Base-by-base conservation (phyloP, 2,888 invertebrate species). In the Watsonalla binaria region DNA sequence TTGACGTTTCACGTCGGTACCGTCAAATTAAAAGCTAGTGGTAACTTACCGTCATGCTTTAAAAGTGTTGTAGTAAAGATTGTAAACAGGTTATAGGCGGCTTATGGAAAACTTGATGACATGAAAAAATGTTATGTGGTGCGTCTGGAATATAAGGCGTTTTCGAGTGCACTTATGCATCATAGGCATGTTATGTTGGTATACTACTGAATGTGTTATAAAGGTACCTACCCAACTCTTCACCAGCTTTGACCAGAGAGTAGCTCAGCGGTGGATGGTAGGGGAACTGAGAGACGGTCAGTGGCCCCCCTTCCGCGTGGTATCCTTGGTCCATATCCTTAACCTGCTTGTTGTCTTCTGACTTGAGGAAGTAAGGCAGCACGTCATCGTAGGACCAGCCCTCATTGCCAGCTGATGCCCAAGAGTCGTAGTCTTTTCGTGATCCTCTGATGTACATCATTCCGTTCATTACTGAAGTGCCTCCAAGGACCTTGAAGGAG, bases 401-500 rank as follows among this genome's bases (percentile, higher is more conserved):
- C 9, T 94, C 92, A 80, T 96, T 97, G 7, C 98, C 98, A 57
- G 94, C 92, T 0, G 92, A 93, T 0, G 95, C 96, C 98, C 98
- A 98, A 58, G 93, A 92, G 76, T 98, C 96, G 84, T 94, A 98
- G 84, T 98, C 98, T 58, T 93, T 93, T 33, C 95, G 93, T 55
- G 97, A 94, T 0, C 98, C 98, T 34, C 98, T 92, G 63, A 98
- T 96, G 83, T 98, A 98, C 94, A 96, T 97, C 98, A 98, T 98
- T 24, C 98, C 98, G 82, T 98, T 98, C 90, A 98, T 93, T 0
- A 97, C 96, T 13, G 97, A 97, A 0, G 97, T 97, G 0, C 98
- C 98, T 6, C 98, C 98, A 8, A 97, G 84, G 0, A 96, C 96
- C 95, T 95, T 76, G 9, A 58, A 49, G 33, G 47, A 45, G 8